Evolutionary conservation across 1,140 invertebrate species (phyloP).

Genomic region (Drosophila pseudoobscura): DNA sequence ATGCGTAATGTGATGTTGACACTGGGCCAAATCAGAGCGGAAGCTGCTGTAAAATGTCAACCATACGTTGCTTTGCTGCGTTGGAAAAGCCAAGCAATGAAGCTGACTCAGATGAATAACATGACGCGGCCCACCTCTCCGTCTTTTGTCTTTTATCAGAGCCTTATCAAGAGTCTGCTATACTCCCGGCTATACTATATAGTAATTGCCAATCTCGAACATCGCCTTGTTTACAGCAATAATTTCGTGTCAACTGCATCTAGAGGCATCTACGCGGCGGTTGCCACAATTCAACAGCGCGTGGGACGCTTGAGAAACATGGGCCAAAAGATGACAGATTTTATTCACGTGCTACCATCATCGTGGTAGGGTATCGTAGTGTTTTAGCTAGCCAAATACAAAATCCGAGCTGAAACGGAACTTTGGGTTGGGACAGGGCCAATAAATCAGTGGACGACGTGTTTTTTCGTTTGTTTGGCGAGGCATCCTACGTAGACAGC

Average conservation of each 20-base stretch:
- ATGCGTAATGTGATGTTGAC: slow-evolving; percentile 53
- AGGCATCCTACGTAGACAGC: slow-evolving; percentile 32
- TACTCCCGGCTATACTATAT: slow-evolving; percentile 19
- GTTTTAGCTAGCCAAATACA: slow-evolving; percentile 20
- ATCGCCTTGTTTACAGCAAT: slow-evolving; percentile 45
- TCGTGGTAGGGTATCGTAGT: slow-evolving; percentile 8
- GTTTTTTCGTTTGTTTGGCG: slow-evolving; percentile 29
- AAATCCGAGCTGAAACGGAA: slow-evolving; percentile 8
- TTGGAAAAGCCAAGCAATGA: not conserved
- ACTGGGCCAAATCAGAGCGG: slow-evolving; percentile 32
- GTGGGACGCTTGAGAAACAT: not conserved
- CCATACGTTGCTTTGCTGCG: not conserved
- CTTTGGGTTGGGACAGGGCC: slow-evolving; percentile 11
- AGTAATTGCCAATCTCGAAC: slow-evolving; percentile 46
- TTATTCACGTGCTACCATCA: slow-evolving; percentile 35
- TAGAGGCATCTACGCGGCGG: not conserved
- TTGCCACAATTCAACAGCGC: slow-evolving; percentile 2
- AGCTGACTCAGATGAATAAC: slow-evolving; percentile 44
- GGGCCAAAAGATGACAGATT: not conserved
- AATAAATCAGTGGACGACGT: slow-evolving; percentile 30
- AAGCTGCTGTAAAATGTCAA: slow-evolving; percentile 60
- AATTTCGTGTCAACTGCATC: slow-evolving; percentile 25
- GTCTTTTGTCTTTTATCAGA: slow-evolving; percentile 18
- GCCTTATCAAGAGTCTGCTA: slow-evolving; percentile 39
- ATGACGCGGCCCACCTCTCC: slow-evolving; percentile 2